A percentile compares a stretch with the other conserved stretches of the same genome.
phyloP scores from a whole-genome alignment of 2,113 vertebrate genomes.

The Athene noctua region DNA sequence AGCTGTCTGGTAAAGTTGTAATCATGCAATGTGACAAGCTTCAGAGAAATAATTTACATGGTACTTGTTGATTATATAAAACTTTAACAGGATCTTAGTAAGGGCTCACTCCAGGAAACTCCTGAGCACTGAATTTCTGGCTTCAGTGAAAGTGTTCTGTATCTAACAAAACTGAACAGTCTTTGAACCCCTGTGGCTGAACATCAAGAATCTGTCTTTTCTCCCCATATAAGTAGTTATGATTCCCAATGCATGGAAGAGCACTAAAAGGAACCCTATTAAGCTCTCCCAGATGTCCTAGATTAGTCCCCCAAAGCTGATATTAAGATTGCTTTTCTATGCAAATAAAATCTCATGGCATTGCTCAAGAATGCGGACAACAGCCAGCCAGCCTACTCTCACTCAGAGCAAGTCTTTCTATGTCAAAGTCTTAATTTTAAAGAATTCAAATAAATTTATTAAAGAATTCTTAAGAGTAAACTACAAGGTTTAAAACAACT shows the following conservation, averaged over 20 bases:
- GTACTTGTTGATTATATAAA: neutral
- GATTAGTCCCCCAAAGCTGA: neutral
- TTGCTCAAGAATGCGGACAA: neutral
- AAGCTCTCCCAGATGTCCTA: neutral
- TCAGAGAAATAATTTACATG: neutral
- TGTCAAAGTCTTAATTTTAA: neutral
- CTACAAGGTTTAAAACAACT: neutral
- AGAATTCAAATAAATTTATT: neutral
- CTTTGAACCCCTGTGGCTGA: neutral
- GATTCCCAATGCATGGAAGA: neutral
- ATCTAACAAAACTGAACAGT: neutral
- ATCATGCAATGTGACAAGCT: neutral
- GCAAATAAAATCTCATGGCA: neutral
- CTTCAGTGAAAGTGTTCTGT: neutral
- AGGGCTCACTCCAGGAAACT: neutral
- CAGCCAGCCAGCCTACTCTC: neutral
- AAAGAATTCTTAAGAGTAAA: neutral
- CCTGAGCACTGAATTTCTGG: neutral
- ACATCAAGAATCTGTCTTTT: slow-evolving; percentile 3
- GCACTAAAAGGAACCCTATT: neutral
- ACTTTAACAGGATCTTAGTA: neutral
- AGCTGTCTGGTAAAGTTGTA: neutral
- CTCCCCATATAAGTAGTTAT: neutral
- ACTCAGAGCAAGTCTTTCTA: neutral
- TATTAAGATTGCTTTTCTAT: neutral